These are phyloP conservation scores for Orcinus orca DNA, from an alignment of 2,113 vertebrate genomes.

Conservation along the genomic window DNA sequence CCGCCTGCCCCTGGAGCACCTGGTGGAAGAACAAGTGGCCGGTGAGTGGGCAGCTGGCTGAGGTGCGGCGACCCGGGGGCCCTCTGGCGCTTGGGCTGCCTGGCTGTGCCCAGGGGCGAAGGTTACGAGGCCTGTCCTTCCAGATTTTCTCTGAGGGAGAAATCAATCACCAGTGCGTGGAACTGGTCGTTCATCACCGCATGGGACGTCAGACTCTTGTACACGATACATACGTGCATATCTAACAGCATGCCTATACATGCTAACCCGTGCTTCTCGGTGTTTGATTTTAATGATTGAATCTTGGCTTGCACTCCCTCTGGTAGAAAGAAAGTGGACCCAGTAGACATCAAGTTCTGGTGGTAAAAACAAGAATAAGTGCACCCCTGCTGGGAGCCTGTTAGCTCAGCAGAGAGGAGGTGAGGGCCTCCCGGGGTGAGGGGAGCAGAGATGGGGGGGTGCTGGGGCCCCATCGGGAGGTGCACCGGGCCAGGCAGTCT, in stretches of 20 bases:
- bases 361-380: not conserved
- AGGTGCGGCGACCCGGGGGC: rapidly evolving
- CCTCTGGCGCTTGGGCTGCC: rapidly evolving
- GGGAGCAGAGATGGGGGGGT: not conserved
- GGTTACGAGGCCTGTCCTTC: not conserved
- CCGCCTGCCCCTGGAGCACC: conserved; percentile 85
- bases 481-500: not conserved
- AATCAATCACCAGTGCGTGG: rapidly evolving
- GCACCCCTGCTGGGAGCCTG: not conserved
- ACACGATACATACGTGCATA: rapidly evolving
- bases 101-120: rapidly evolving
- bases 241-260: not conserved
- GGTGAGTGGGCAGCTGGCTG: conserved; percentile 77
- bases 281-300: not conserved
- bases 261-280: not conserved
- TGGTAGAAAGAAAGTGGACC: not conserved
- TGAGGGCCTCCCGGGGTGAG: rapidly evolving
- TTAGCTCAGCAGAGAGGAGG: rapidly evolving
- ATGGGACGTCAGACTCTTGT: no score
- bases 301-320: not conserved
- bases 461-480: not conserved
- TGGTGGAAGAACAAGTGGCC: conserved; percentile 82
- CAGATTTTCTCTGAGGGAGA: not conserved
- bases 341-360: not conserved
- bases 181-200: not conserved